phyloP scores from a whole-genome alignment of 2,888 invertebrate species.

The Neocrepidodera transversa region DNA sequence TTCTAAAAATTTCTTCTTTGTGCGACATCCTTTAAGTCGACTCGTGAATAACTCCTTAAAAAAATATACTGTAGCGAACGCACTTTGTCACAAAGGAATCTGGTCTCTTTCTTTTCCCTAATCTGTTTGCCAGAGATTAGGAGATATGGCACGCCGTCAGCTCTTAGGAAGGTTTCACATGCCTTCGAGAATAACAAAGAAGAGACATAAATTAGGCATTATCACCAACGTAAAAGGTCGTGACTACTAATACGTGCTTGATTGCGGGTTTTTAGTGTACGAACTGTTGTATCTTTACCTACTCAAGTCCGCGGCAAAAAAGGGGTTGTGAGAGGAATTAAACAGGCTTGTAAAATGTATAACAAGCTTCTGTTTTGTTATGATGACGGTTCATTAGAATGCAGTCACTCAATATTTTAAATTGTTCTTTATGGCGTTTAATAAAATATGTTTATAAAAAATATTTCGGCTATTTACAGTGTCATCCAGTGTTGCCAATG shows the following conservation, averaged over 20 bases:
- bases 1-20: too few relatives aligned
- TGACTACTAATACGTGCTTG: constrained; percentile 47
- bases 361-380: constrained; percentile 21
- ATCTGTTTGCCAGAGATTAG: constrained; percentile 53
- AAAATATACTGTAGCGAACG: constrained; percentile 26
- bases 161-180: constrained; percentile 49
- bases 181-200: constrained; percentile 51
- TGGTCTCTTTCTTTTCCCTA: constrained; percentile 35
- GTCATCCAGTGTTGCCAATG: too few relatives aligned
- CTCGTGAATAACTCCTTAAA: not conserved
- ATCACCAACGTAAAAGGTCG: constrained; percentile 44
- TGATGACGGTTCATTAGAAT: constrained; percentile 10
- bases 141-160: constrained; percentile 56
- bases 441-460: too few relatives aligned
- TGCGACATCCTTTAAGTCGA: not conserved
- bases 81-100: constrained; percentile 35
- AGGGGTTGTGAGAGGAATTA: constrained; percentile 20
- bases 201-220: constrained; percentile 52
- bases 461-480: too few relatives aligned
- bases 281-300: constrained; percentile 16
- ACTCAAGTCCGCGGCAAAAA: constrained; percentile 19
- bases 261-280: constrained; percentile 23
- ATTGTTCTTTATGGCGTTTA: too few relatives aligned
- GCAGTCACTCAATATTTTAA: constrained; percentile 3
- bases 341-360: constrained; percentile 18